Evolutionary conservation across 1,140 invertebrate species (phyloP).

Genomic region (Brachionus calyciflorus): DNA sequence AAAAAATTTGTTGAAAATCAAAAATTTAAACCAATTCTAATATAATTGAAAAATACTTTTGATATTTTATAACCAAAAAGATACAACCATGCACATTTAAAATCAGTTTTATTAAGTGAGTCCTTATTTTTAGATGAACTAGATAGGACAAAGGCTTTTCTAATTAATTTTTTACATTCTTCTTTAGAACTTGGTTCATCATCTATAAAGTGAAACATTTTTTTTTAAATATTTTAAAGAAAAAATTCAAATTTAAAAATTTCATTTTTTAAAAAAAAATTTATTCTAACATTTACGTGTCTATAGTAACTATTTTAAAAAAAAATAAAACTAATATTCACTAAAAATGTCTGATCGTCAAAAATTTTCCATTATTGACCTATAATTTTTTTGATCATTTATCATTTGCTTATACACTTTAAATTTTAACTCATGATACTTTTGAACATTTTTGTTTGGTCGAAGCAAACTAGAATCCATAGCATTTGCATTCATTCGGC

Average conservation of each 20-base stretch:
- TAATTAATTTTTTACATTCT: constrained; percentile 32
- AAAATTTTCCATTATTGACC: constrained; percentile 12
- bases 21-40: neutral
- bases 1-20: neutral
- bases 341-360: neutral
- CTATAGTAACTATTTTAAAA: neutral
- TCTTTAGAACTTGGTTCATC: neutral
- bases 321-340: no score
- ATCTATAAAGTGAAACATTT: constrained; percentile 32
- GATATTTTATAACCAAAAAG: constrained; percentile 45
- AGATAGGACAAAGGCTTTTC: constrained; percentile 4
- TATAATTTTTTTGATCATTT: constrained; percentile 18
- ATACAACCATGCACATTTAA: constrained; percentile 42
- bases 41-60: neutral
- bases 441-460: neutral
- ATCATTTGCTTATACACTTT: constrained; percentile 17
- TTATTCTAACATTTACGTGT: neutral
- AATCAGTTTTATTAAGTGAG: constrained; percentile 26
- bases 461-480: neutral
- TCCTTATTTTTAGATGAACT: constrained; percentile 35
- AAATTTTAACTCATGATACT: constrained; percentile 17
- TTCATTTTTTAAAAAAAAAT: neutral
- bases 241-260: neutral
- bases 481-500: neutral
- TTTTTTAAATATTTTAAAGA: no score